Evolutionary conservation across 2,797 vertebrate genomes (phyloP), one percentile per base, ranked within the genome.

Genomic region (Carcharodon carcharias): DNA sequence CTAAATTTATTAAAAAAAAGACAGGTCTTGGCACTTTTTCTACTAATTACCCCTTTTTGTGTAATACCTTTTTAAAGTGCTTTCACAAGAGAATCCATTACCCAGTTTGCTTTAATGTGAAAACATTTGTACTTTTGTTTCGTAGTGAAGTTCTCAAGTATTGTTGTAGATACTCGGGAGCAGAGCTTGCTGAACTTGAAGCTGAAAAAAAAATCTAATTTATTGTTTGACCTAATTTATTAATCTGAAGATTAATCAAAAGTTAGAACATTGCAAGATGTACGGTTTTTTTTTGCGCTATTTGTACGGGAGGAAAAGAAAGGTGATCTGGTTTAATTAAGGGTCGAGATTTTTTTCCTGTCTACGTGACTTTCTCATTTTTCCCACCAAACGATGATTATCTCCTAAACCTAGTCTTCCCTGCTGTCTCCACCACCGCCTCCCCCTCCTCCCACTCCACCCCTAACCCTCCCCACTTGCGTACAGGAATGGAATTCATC

Each of bases 181-280:
- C 98, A 98, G 98, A 98, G 98, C 97, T 98, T 98, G 98, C 98
- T 98, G 98, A 98, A 98, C 98, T 98, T 98, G 98, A 98, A 98
- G 91, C 98, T 98, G 97, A 96, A 97, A 96, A 96, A 96, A 93
- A 96, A 96, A 96, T 97, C 97, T 98, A 99, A 99, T 98, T 98
- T 99, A 99, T 99, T 99, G 98, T 98, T 98, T 98, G 98, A 98
- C 98, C 98, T 99, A 98, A 99, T 98, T 99, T 99, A 99, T 99
- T 98, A 98, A 98, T 98, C 97, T 98, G 98, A 98, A 98, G 97
- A 98, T 98, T 98, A 98, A 98, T 96, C 97, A 95, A 50, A 88
- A 96, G 97, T 98, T 98, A 98, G 97, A 97, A 97, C 98, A 98
- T 98, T 97, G 31, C 63, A 96, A 88, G 88, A 96, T 89, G 82